phyloP scores from a whole-genome alignment of 2,797 vertebrate species.

The Centropyge bicolor region DNA sequence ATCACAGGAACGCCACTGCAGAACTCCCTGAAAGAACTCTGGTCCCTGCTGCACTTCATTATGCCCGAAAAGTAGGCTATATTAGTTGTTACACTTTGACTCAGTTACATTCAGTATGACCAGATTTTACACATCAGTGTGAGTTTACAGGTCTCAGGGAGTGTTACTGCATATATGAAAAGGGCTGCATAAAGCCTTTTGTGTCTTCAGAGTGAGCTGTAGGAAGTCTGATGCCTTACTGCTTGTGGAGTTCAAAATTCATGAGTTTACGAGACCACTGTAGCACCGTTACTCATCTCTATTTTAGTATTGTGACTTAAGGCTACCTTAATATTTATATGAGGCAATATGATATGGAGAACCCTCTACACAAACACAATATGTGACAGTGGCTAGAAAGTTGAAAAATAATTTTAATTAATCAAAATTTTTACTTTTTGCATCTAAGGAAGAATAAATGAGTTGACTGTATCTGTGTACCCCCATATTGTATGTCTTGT shows the following conservation, averaged over 20 bases:
- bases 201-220: too few relatives aligned
- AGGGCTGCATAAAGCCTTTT: background rate
- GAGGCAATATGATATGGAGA: too few relatives aligned
- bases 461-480: background rate
- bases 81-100: background rate
- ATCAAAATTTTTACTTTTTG: background rate
- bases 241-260: too few relatives aligned
- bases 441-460: background rate
- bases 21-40: slow-evolving; percentile 98
- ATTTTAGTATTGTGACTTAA: too few relatives aligned
- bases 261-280: too few relatives aligned
- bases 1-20: slow-evolving; percentile 98
- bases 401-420: too few relatives aligned
- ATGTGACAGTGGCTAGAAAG: too few relatives aligned
- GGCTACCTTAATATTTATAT: too few relatives aligned
- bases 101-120: too few relatives aligned
- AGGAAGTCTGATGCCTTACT: too few relatives aligned
- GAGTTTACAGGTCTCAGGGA: background rate
- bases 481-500: slow-evolving; percentile 6
- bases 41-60: slow-evolving; percentile 98
- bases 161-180: background rate
- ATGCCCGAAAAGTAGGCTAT: slow-evolving; percentile 98
- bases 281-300: too few relatives aligned
- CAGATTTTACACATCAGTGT: background rate
- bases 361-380: too few relatives aligned